Evolutionary conservation across 1,140 invertebrate species (phyloP).

Genomic region (Ceratosolen solmsi): DNA sequence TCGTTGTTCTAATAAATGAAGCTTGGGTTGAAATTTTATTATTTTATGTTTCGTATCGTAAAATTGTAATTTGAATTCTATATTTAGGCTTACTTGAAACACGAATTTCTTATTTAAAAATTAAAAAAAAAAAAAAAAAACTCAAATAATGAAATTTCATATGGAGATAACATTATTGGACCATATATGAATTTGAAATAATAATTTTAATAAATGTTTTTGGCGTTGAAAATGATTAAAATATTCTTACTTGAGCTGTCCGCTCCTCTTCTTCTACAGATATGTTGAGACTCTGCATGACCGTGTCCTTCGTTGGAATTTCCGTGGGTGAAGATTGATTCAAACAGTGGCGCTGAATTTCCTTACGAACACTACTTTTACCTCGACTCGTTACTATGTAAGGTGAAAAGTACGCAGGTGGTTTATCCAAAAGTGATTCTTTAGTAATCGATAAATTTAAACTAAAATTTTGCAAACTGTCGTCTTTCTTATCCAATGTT

Average conservation of each 20-base stretch:
- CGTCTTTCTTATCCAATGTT: not conserved
- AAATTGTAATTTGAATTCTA: too few species aligned
- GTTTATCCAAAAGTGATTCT: not conserved
- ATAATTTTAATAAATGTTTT: too few species aligned
- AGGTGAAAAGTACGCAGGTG: conserved; percentile 62
- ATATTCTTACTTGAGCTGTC: conserved; percentile 62
- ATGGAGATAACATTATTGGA: too few species aligned
- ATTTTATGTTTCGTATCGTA: too few species aligned
- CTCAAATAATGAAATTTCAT: too few species aligned
- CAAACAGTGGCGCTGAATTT: conserved; percentile 67
- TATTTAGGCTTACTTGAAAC: too few species aligned
- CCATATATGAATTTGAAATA: too few species aligned
- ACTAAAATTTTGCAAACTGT: not conserved
- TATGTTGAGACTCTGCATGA: conserved; percentile 66
- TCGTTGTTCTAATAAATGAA: too few species aligned
- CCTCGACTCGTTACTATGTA: conserved; percentile 66
- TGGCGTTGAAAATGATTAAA: too few species aligned
- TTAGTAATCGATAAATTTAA: conserved; percentile 12
- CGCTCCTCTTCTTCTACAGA: conserved; percentile 69
- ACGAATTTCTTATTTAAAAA: too few species aligned
- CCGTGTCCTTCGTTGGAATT: conserved; percentile 66
- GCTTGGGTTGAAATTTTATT: too few species aligned
- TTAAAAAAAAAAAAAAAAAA: too few species aligned
- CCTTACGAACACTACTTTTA: conserved; percentile 71
- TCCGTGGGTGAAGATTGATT: conserved; percentile 50